Evolutionary conservation across 1,140 invertebrate genomes (phyloP).

Genomic region (Potamilus streckersoni): DNA sequence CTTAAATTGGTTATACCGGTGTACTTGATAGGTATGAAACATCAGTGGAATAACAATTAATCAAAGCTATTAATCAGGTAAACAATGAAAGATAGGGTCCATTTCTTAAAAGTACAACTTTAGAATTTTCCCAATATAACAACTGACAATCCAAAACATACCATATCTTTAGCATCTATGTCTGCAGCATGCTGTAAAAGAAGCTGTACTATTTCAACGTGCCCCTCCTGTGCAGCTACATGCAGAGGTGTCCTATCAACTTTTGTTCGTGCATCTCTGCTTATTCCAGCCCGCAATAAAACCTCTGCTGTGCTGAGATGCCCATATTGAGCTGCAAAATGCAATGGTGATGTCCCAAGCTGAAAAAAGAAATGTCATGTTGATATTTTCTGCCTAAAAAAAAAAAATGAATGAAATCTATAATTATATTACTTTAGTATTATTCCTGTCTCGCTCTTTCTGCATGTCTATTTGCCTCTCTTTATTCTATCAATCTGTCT

Average conservation of each 20-base stretch:
- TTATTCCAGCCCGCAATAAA: constrained; percentile 85
- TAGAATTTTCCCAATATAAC: too few species aligned
- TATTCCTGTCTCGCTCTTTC: too few species aligned
- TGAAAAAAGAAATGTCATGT: constrained; percentile 58
- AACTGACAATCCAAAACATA: constrained; percentile 62
- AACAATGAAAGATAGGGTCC: neutral
- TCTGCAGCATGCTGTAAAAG: constrained; percentile 83
- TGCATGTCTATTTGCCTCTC: too few species aligned
- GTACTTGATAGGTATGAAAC: neutral
- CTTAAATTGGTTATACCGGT: too few species aligned
- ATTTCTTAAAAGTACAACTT: neutral
- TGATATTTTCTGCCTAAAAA: neutral
- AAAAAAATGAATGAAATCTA: neutral
- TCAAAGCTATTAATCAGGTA: neutral
- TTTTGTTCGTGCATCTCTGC: constrained; percentile 89
- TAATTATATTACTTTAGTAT: neutral
- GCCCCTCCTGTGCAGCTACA: constrained; percentile 87
- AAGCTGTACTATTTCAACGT: constrained; percentile 81
- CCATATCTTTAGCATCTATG: constrained; percentile 86
- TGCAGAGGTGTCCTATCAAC: constrained; percentile 92
- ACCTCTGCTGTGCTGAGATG: constrained; percentile 85
- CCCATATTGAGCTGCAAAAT: constrained; percentile 86
- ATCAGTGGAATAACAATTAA: neutral
- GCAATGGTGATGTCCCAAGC: constrained; percentile 90
- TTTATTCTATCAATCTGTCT: too few species aligned